Base-by-base conservation (phyloP, 2,797 vertebrate species). In the Erpetoichthys calabaricus region DNA sequence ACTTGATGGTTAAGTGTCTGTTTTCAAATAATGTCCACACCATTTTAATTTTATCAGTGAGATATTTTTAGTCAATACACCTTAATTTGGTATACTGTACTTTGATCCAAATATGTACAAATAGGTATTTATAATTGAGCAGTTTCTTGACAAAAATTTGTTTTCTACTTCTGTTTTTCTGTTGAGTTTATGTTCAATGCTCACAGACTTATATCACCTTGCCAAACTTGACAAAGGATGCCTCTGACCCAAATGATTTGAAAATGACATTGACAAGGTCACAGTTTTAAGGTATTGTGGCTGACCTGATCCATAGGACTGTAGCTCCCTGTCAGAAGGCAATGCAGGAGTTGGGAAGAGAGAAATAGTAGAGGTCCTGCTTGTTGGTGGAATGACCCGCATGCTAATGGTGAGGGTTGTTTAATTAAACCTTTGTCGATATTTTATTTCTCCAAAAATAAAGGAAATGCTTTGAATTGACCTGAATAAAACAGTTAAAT, bases 221-320 rank as follows among this genome's bases (percentile, higher is more conserved):
- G 66, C 86, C 86, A 0, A 99, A 98, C 73, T 84, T 99, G 70
- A 87, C 86, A 3, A 87, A 88, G 85, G 86, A 86, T 7, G 76
- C 84, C 67, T 86, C 86, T 1, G 86, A 85, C 67, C 85, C 85
- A 62, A 88, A 88, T 59, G 85, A 88, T 64, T 72, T 88, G 68
- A 88, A 88, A 70, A 84, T 88, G 73, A 87, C 86, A 60, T 60
- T 87, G 64, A 82, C 71, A 3, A 76, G 84, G 45, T 74, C 85
- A 0, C 85, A 88, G 58, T 85, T 88, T 5, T 85, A 88, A 65
- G 83, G 83, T 5, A 86, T 87, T 9, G 86, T 87, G 9, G 75
- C 67, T 3, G 84, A 87, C 53, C 69, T 88, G 54, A 84, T 88
- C 67, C 83, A 65, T 50, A 83, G 84, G 63, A 88, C 84, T 0